Base-by-base conservation (phyloP, 1,140 invertebrate species). In the Amyelois transitella region DNA sequence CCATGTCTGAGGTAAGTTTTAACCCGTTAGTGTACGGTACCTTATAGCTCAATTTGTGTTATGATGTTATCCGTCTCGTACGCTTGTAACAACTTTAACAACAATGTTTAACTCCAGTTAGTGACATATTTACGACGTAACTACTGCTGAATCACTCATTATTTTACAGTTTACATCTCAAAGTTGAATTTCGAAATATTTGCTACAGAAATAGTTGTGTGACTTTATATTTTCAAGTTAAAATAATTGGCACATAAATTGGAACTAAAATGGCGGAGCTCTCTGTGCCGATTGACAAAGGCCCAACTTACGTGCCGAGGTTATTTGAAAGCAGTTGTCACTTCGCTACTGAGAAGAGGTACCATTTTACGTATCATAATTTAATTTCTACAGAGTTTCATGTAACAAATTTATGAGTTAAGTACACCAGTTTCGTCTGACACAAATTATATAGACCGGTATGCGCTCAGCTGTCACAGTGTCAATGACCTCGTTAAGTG, bases 401-500 rank as follows among this genome's bases (percentile, higher is more conserved):
- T n/a, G n/a, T n/a, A n/a, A n/a, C n/a, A n/a, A n/a, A n/a, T n/a
- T n/a, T n/a, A n/a, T n/a, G n/a, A n/a, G n/a, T n/a, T n/a, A n/a
- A n/a, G n/a, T n/a, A n/a, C n/a, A n/a, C n/a, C n/a, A n/a, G n/a
- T n/a, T n/a, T n/a, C n/a, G n/a, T n/a, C n/a, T n/a, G n/a, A n/a
- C n/a, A n/a, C n/a, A n/a, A n/a, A n/a, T n/a, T n/a, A n/a, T n/a
- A n/a, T n/a, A n/a, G n/a, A n/a, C n/a, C n/a, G n/a, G n/a, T n/a
- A n/a, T 44, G 14, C 28, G 19, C 44, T 32, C 50, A 62, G 53
- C 62, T 64, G 57, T 56, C 61, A 19, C 19, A 43, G 63, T 64
- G 74, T 72, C 74, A 63, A 73, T 75, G 78, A 57, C 76, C 76
- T 79, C 78, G 75, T 81, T 78, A 78, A 69, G 72, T 77, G 75